phyloP scores from a whole-genome alignment of 2,113 vertebrate genomes.

The Clarias macrocephalus region DNA sequence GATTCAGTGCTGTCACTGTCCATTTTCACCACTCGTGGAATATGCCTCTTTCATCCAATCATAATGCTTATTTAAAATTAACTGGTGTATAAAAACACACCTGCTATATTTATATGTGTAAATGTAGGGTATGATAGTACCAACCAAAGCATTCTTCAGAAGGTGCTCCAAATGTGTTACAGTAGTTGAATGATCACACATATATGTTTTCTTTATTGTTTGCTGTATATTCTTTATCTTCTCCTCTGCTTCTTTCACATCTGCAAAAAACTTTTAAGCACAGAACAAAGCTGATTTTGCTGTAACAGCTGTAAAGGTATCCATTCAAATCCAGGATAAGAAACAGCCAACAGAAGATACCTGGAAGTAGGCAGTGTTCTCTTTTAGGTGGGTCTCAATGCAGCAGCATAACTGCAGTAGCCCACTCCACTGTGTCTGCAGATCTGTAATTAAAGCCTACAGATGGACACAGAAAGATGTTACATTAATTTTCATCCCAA shows the following conservation, averaged over 20 bases:
- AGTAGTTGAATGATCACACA: conserved; percentile 82
- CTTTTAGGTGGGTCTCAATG: conserved; percentile 87
- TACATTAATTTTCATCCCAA: background rate
- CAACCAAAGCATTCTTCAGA: conserved; percentile 83
- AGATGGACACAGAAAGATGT: background rate
- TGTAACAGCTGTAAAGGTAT: background rate
- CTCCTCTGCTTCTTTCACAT: conserved; percentile 83
- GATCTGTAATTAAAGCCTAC: background rate
- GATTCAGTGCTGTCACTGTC: background rate
- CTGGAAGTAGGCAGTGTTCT: conserved; percentile 90
- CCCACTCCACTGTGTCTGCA: conserved; percentile 87
- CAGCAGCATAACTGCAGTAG: conserved; percentile 92
- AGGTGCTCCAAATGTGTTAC: conserved; percentile 88
- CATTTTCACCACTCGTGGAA: background rate
- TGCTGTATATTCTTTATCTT: conserved; percentile 84
- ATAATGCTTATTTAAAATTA: no score
- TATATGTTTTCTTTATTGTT: conserved; percentile 82
- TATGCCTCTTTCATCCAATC: no score
- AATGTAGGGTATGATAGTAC: conserved; percentile 31
- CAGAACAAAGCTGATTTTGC: background rate
- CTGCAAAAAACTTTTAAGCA: conserved; percentile 78
- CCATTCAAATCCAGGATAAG: background rate
- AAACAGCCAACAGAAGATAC: conserved; percentile 58
- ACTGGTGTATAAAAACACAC: no score
- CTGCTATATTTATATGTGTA: background rate